These are phyloP conservation scores for Holothuria leucospilota DNA, from an alignment of 53 echinoderm and acorn worm genomes.

Conservation along the genomic window DNA sequence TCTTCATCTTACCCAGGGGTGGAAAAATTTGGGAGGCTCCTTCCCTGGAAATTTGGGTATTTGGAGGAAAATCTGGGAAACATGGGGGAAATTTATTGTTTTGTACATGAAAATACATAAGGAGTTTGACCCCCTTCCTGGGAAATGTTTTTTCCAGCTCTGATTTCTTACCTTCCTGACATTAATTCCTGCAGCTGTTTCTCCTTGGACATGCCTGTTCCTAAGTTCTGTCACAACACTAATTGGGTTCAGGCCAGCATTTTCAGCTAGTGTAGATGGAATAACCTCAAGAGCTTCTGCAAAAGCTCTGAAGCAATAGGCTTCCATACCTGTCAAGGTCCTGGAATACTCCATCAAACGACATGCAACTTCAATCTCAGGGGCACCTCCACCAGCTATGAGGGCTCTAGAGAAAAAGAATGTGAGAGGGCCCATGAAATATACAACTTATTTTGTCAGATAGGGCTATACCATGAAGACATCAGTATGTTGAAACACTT, in stretches of 20 bases:
- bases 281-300: constrained; percentile 95
- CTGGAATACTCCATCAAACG: constrained; percentile 86
- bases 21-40: too few species aligned
- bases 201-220: constrained; percentile 93
- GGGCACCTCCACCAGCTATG: constrained; percentile 94
- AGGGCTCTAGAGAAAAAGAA: constrained; percentile 61
- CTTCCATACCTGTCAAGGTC: constrained; percentile 88
- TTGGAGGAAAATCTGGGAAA: too few species aligned
- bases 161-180: constrained; percentile 78
- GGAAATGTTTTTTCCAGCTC: too few species aligned
- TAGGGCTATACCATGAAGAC: not conserved
- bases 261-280: constrained; percentile 94
- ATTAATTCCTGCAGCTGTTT: constrained; percentile 94
- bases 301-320: constrained; percentile 96
- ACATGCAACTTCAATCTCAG: constrained; percentile 86
- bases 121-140: too few species aligned
- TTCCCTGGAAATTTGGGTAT: too few species aligned
- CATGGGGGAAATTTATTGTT: too few species aligned
- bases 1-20: constrained; percentile 54
- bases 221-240: constrained; percentile 92
- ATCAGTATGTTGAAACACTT: not conserved
- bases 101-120: too few species aligned
- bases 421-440: not conserved
- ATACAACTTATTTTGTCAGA: not conserved
- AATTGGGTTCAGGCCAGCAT: constrained; percentile 93